Evolutionary conservation across 2,888 invertebrate species (phyloP).

Genomic region (Ceraclea dissimilis): DNA sequence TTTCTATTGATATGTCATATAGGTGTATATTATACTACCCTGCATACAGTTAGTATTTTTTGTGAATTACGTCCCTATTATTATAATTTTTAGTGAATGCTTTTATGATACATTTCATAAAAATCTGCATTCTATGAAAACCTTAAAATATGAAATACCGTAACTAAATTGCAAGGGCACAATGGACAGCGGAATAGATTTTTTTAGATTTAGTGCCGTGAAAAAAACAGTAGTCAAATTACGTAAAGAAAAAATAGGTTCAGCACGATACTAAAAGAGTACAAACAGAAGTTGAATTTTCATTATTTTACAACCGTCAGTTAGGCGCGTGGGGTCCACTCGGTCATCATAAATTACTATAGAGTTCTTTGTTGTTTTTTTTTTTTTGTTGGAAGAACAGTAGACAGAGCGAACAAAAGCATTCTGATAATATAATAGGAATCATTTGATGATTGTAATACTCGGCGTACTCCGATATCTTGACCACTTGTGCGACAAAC

Average conservation of each 20-base stretch:
- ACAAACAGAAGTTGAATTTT: neutral
- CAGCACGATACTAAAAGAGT: neutral
- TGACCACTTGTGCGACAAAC: too few species aligned
- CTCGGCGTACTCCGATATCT: neutral
- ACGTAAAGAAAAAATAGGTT: conserved; percentile 6
- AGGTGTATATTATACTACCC: conserved; percentile 11
- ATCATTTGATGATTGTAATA: conserved; percentile 1
- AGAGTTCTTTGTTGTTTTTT: conserved; percentile 14
- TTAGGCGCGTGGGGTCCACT: conserved; percentile 19
- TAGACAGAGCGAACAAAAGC: too few species aligned
- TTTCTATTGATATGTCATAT: conserved; percentile 3
- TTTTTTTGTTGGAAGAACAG: neutral
- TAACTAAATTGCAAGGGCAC: conserved; percentile 10
- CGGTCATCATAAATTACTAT: conserved; percentile 16
- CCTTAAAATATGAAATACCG: conserved; percentile 15
- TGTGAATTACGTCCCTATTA: conserved; percentile 5
- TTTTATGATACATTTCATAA: conserved; percentile 4
- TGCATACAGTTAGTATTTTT: conserved; percentile 9
- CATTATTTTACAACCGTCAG: neutral
- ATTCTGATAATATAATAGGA: conserved; percentile 13
- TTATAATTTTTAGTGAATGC: neutral
- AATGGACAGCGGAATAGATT: conserved; percentile 18
- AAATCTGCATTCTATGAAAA: conserved; percentile 21
- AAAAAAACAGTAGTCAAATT: conserved; percentile 18
- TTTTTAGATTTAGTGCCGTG: conserved; percentile 12